Base-by-base conservation (phyloP, 2,888 invertebrate species). In the Dermolepida albohirtum region DNA sequence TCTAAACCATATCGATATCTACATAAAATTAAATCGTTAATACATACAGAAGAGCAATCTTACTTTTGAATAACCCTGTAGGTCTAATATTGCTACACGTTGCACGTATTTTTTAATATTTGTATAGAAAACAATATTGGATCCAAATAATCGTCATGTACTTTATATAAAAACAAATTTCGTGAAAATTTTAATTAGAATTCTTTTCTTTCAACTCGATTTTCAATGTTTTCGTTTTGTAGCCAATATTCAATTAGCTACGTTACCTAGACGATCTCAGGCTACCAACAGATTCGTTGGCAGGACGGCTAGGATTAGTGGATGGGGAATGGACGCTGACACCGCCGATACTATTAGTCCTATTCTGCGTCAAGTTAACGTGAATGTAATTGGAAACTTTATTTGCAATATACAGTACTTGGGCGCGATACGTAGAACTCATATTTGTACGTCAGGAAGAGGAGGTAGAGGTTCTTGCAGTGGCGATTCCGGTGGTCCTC, bases 401-500 rank as follows among this genome's bases (percentile, higher is more conserved):
- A 41, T 57, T n/a, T 68, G 68, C 44, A 59, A 52, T 64, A 34
- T 68, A 7, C 55, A 49, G 14, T 57, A 50, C 17, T 43, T 68
- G 22, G 68, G 68, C n/a, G 11, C 6, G 0, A 59, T 68, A 29
- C 29, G 41, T 5, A 27, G 41, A 12, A 57, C 43, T 1, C 57
- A 68, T 17, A 41, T 68, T 29, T 68, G 68, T 22, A 68, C 68
- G 1, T 44, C 52, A 11, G 70, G 70, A 10, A 54, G 39, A 14
- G 66, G 57, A 1, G 57, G 62, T 16, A 41, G 41, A 17, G 68
- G 68, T 16, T 47, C 65, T 59, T 68, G 68, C 43, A 51, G 47
- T 1, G 68, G 68, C 8, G 68, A 68, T 50, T 47, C 68, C 39
- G 70, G 70, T 12, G 62, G 67, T 27, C 68, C 68, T 11, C 17